These are phyloP conservation scores for Parnassius smintheus DNA, from an alignment of 2,888 invertebrate species.

Conservation along the genomic window DNA sequence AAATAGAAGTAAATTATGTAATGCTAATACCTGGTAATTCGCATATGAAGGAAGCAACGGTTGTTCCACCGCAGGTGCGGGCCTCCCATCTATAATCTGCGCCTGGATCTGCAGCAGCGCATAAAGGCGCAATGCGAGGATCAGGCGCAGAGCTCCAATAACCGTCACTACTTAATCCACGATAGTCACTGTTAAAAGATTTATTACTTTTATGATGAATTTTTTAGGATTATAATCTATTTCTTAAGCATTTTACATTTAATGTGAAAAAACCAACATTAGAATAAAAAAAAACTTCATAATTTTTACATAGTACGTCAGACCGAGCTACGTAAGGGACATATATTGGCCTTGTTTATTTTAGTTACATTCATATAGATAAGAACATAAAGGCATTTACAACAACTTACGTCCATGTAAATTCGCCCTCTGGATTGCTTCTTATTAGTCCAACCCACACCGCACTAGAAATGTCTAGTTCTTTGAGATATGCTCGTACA, in stretches of 20 bases:
- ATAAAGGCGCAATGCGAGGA: slow-evolving; percentile 82
- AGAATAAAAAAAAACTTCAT: too few relatives aligned
- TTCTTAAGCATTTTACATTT: too few relatives aligned
- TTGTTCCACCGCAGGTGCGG: slow-evolving; percentile 87
- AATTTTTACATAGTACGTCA: too few relatives aligned
- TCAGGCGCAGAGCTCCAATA: slow-evolving; percentile 88
- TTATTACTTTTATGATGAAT: not conserved
- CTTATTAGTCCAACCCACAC: slow-evolving; percentile 91
- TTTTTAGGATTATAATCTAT: too few relatives aligned
- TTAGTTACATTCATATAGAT: too few relatives aligned
- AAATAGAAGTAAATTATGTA: not conserved
- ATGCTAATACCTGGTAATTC: slow-evolving; percentile 85
- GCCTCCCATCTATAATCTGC: slow-evolving; percentile 90
- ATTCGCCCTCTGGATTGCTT: slow-evolving; percentile 85
- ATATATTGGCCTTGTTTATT: too few relatives aligned
- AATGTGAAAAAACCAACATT: too few relatives aligned
- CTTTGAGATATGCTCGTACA: slow-evolving; percentile 87
- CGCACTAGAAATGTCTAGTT: slow-evolving; percentile 87
- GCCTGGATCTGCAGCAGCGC: slow-evolving; percentile 88
- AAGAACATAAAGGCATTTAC: not conserved
- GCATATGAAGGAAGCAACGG: slow-evolving; percentile 89
- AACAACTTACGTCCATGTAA: slow-evolving; percentile 88
- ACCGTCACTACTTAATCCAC: slow-evolving; percentile 82
- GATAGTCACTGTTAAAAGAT: slow-evolving; percentile 74
- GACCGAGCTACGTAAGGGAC: too few relatives aligned